Base-by-base conservation (phyloP, 2,888 invertebrate species). In the Romanomermis culicivorax region DNA sequence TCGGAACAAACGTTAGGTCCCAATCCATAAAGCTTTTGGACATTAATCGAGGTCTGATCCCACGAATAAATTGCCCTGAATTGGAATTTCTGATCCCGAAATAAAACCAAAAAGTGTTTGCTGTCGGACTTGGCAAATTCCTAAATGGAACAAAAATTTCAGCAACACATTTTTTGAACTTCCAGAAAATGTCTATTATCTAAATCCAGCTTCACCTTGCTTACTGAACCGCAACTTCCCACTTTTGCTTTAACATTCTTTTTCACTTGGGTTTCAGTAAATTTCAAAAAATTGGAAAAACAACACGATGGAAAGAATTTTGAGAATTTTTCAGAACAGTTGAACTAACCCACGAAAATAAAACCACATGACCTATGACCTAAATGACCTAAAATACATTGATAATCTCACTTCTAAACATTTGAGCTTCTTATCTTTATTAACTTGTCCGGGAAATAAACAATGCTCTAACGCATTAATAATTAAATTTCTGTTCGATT, bases 391-490 rank as follows among this genome's bases (percentile, higher is more conserved):
- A n/a, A n/a, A n/a, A n/a, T n/a, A n/a, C n/a, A n/a, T n/a, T n/a
- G n/a, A n/a, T n/a, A n/a, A n/a, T n/a, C 62, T 58, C 56, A 71
- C 72, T 64, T 91, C 89, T 53, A 93, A 76, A 51, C 93, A 91
- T 63, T 87, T 80, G 62, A 82, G 80, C 72, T 91, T 93, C 42
- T 85, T 82, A 67, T 89, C 88, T 60, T 80, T 80, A 74, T 95
- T 95, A 42, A 97, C 97, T 24, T 82, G 86, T 61, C 97, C 97
- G 20, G 97, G 95, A 71, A 97, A 87, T 61, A 95, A 91, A 74
- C 91, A 89, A 74, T 91, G 91, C 71, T 93, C 91, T 47, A 97
- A 87, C 54, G 97, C 95, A 74, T 97, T 97, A 65, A 88, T 74
- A 76, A 95, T 89, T 61, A 95, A 88, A 65, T 84, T 83, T 59